Base-by-base conservation (phyloP, 2,797 vertebrate genomes). In the Tadarida brasiliensis region DNA sequence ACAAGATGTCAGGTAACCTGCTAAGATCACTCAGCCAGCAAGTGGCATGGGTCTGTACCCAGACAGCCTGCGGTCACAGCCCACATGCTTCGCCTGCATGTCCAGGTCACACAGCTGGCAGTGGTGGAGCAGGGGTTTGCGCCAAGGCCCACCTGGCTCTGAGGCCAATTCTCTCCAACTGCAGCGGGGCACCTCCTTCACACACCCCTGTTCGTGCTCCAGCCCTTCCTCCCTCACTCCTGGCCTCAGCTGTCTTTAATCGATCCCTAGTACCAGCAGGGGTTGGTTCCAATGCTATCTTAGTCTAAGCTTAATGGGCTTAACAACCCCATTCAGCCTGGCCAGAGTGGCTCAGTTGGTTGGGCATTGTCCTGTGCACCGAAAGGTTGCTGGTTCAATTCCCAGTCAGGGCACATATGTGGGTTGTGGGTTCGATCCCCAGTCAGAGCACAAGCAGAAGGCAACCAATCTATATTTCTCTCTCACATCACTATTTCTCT, bases 161-260 rank as follows among this genome's bases (percentile, higher is more conserved):
- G 9, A 22, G 59, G 26, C 11, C 3, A 1, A 11, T 33, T 39
- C 63, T 78, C 26, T 71, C 16, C 17, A 44, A 0, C 1, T 1
- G 1, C 11, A 15, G 24, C 26, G 1, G 0, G 7, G 30, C 19
- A 0, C 57, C 30, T 22, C 56, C 56, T 3, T 1, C 26, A 7
- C n/a, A 2, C 7, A 10, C 47, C 51, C 57, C 47, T 0, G 9
- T 7, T 20, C 22, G 3, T 15, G 70, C 63, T 70, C 61, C 78
- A 24, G 10, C 28, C 44, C 44, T 47, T 44, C 12, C 19, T 35
- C 9, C 0, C 0, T 20, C 10, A 7, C 22, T 4, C 39, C 19
- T n/a, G 22, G 63, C 39, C 61, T 73, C 24, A 0, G 1, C 11
- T 39, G 49, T 28, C 44, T 70, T 51, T 12, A 2, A 9, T 14